These are phyloP conservation scores for Nerophis ophidion DNA, from an alignment of 2,113 vertebrate genomes.

Conservation along the genomic window DNA sequence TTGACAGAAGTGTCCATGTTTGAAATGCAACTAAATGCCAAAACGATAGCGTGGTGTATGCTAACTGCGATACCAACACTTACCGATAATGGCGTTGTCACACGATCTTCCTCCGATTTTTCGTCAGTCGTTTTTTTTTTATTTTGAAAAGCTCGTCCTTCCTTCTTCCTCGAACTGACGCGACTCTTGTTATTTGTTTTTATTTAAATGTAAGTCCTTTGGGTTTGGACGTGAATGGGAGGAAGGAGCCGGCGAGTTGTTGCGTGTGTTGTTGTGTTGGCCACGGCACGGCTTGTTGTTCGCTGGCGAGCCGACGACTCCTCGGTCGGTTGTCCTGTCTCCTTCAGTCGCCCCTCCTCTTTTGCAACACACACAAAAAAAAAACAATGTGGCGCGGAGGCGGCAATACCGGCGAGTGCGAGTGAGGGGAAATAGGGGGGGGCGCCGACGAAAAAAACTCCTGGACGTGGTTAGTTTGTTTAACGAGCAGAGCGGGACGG, in stretches of 20 bases:
- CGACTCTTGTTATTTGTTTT: neutral
- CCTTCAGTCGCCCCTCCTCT: constrained; percentile 55
- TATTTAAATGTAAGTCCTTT: neutral
- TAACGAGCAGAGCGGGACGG: too few relatives aligned
- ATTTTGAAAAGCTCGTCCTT: neutral
- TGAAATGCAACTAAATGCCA: neutral
- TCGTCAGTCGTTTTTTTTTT: neutral
- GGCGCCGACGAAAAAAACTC: neutral
- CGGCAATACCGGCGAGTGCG: constrained; percentile 2
- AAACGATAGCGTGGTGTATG: constrained; percentile 13
- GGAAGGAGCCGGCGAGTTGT: neutral
- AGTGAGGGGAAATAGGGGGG: neutral
- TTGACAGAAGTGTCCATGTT: neutral
- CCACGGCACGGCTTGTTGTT: constrained; percentile 3
- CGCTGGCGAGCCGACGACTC: constrained; percentile 8
- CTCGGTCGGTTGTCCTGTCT: neutral
- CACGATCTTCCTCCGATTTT: constrained; percentile 40
- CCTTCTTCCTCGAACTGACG: neutral
- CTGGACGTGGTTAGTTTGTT: neutral
- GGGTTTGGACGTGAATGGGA: neutral
- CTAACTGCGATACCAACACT: constrained; percentile 56
- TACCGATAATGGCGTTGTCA: constrained; percentile 33
- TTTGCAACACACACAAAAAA: constrained; percentile 23
- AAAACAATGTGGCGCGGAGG: constrained; percentile 16
- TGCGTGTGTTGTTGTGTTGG: neutral